phyloP scores from a whole-genome alignment of 2,113 vertebrate genomes.

The Catharus bicknelli region DNA sequence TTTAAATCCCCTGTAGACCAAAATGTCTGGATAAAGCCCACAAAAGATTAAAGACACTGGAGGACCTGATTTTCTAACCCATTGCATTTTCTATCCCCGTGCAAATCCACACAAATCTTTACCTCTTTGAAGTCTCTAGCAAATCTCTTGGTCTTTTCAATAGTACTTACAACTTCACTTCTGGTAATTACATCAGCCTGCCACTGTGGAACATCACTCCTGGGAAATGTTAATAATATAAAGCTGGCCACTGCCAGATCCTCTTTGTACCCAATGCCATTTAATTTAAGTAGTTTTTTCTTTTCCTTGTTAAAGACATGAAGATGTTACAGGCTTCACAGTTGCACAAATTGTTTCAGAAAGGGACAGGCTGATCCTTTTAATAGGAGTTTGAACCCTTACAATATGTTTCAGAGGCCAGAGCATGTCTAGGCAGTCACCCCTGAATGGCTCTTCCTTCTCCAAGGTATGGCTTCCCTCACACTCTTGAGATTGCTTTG shows the following conservation, averaged over 20 bases:
- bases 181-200: conserved; percentile 63
- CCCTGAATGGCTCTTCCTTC: neutral
- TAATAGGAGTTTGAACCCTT: neutral
- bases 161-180: conserved; percentile 57
- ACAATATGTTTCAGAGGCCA: neutral
- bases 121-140: conserved; percentile 32
- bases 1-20: conserved; percentile 47
- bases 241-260: conserved; percentile 36
- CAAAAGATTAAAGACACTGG: conserved; percentile 57
- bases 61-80: conserved; percentile 58
- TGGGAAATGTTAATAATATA: conserved; percentile 50
- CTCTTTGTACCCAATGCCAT: conserved; percentile 23
- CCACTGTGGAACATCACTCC: conserved; percentile 36
- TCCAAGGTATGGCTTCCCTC: neutral
- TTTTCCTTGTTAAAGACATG: neutral
- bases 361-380: conserved; percentile 7
- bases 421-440: neutral
- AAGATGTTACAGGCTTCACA: neutral
- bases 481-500: fast-evolving
- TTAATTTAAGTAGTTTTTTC: conserved; percentile 33
- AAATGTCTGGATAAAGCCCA: conserved; percentile 35
- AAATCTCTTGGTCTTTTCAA: conserved; percentile 58
- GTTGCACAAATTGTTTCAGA: neutral
- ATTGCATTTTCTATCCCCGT: conserved; percentile 45
- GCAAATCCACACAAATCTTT: conserved; percentile 65